Conservation (phyloP, 2,113 vertebrate genomes). For the Nymphicus hollandicus region DNA sequence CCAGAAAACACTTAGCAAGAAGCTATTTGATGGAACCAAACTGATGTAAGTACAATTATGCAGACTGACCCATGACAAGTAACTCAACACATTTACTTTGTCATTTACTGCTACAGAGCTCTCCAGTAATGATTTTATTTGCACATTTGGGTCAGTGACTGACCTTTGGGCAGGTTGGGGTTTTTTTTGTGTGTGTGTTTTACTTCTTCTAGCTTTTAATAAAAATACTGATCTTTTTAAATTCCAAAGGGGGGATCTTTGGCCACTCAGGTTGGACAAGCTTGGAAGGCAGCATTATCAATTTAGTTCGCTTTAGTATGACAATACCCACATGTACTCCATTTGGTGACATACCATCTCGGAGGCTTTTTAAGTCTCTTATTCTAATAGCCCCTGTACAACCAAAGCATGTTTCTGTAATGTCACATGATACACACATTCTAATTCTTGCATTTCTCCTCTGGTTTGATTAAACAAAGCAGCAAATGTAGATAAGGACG, state of each 20-base stretch:
- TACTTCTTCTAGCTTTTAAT: neutral
- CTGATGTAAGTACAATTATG: neutral
- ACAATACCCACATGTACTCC: neutral
- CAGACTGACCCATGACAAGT: neutral
- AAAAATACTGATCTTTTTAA: neutral
- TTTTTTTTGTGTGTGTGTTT: neutral
- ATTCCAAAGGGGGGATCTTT: neutral
- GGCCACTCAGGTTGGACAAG: neutral
- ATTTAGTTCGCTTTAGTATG: neutral
- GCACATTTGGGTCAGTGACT: neutral
- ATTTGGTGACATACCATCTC: neutral
- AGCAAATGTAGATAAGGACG: neutral
- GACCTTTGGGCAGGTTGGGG: neutral
- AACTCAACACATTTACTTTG: neutral
- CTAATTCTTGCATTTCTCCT: neutral
- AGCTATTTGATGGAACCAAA: neutral
- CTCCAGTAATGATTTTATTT: neutral
- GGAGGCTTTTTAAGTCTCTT: neutral
- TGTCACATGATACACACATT: neutral
- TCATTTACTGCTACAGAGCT: neutral
- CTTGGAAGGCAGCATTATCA: neutral
- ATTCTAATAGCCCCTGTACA: neutral
- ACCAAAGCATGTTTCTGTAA: neutral
- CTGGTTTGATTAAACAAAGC: neutral
- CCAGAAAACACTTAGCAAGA: neutral